Percentiles rank a stretch among this genome's conserved stretches.
Evolutionary conservation across 2,888 invertebrate species (phyloP).

Genomic region (Boloria euphrosyne): DNA sequence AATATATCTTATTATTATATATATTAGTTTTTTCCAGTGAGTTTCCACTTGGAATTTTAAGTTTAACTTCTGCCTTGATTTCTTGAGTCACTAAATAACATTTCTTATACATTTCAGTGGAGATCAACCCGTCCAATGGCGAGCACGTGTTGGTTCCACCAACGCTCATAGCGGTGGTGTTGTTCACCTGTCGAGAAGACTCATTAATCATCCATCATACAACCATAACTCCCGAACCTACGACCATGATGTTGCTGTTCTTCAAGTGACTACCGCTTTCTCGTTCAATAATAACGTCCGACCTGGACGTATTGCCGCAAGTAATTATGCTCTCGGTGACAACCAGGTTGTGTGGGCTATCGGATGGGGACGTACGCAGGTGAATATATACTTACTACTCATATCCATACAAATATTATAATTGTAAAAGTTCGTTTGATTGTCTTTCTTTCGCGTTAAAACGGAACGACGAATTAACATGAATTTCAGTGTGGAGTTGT

Average conservation of each 20-base stretch:
- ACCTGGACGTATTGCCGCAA: conserved; percentile 45
- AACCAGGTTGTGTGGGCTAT: conserved; percentile 49
- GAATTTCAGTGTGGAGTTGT: too few relatives aligned
- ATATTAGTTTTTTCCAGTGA: too few relatives aligned
- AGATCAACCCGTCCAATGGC: conserved; percentile 47
- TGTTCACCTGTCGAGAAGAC: conserved; percentile 38
- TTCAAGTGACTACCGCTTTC: conserved; percentile 38
- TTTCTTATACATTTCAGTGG: conserved; percentile 45
- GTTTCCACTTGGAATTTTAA: too few relatives aligned
- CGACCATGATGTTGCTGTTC: conserved; percentile 58
- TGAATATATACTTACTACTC: conserved; percentile 42
- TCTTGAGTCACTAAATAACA: not conserved
- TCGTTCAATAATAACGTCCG: conserved; percentile 39
- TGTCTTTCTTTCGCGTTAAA: too few relatives aligned
- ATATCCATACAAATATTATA: too few relatives aligned
- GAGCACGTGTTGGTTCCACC: conserved; percentile 54
- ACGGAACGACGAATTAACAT: too few relatives aligned
- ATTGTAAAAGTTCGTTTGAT: not conserved
- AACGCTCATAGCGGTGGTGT: conserved; percentile 56
- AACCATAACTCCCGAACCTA: conserved; percentile 49
- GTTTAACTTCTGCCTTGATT: not conserved
- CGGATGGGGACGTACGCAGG: conserved; percentile 49
- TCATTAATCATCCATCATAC: conserved; percentile 49
- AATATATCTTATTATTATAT: too few relatives aligned
- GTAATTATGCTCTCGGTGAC: conserved; percentile 47